These are phyloP conservation scores for Dolichallabes microphthalmus DNA, from an alignment of 2,113 vertebrate species.

Conservation along the genomic window DNA sequence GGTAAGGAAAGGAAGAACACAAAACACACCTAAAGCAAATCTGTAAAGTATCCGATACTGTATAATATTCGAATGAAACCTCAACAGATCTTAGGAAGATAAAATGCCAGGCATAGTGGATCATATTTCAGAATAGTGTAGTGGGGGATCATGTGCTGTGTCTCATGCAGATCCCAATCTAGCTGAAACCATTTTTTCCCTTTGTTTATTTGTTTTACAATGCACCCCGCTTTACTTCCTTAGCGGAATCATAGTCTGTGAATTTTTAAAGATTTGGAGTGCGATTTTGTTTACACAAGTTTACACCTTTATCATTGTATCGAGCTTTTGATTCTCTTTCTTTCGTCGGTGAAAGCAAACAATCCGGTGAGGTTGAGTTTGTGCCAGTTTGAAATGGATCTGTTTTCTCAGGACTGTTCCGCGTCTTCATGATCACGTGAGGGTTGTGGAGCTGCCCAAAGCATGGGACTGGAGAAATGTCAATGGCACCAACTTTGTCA, in stretches of 20 bases:
- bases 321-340: not conserved
- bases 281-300: not conserved
- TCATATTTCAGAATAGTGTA: not conserved
- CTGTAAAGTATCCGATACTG: not conserved
- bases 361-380: not conserved
- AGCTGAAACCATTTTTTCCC: not conserved
- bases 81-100: not conserved
- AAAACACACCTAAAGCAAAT: not conserved
- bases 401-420: conserved; percentile 63
- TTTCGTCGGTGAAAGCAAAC: not conserved
- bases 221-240: not conserved
- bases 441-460: conserved; percentile 70
- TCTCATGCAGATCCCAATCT: not conserved
- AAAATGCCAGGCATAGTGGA: not conserved
- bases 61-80: not conserved
- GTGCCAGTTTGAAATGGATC: not conserved
- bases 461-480: conserved; percentile 92
- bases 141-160: not conserved
- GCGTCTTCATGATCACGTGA: conserved; percentile 82
- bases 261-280: not conserved
- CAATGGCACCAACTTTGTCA: conserved; percentile 82
- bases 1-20: not conserved
- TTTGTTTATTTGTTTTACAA: not conserved
- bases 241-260: not conserved
- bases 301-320: not conserved